These are phyloP conservation scores for Julus scanicus DNA, from an alignment of 2,888 invertebrate species.

Conservation along the genomic window DNA sequence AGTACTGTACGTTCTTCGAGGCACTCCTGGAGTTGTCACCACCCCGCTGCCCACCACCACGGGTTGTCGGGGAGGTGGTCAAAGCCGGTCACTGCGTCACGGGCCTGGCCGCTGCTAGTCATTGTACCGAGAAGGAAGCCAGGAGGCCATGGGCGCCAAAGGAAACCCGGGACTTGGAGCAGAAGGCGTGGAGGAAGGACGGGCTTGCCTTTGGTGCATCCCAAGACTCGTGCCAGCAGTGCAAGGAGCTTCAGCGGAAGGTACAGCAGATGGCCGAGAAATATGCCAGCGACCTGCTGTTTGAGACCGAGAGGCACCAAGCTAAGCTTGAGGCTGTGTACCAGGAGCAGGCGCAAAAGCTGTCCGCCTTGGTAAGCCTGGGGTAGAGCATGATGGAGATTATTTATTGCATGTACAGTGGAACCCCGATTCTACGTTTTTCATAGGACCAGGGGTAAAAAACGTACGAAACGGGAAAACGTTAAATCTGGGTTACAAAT, in stretches of 20 bases:
- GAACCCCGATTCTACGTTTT: too few species aligned
- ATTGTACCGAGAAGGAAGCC: not conserved
- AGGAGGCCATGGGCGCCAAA: not conserved
- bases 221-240: slow-evolving; percentile 72
- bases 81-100: not conserved
- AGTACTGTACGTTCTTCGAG: not conserved
- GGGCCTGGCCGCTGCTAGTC: slow-evolving; percentile 13
- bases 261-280: slow-evolving; percentile 81
- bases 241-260: slow-evolving; percentile 72
- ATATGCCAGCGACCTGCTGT: slow-evolving; percentile 82
- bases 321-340: slow-evolving; percentile 56
- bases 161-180: not conserved
- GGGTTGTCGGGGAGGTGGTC: slow-evolving; percentile 41
- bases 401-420: too few species aligned
- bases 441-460: too few species aligned
- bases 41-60: not conserved
- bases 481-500: too few species aligned
- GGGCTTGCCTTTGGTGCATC: not conserved
- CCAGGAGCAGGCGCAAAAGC: slow-evolving; percentile 58
- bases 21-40: not conserved
- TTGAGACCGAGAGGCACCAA: slow-evolving; percentile 54
- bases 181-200: not conserved
- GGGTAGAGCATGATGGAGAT: too few species aligned
- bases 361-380: slow-evolving; percentile 58
- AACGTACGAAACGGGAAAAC: too few species aligned